Base-by-base conservation (phyloP, 2,113 vertebrate species). In the Stictonetta naevosa region DNA sequence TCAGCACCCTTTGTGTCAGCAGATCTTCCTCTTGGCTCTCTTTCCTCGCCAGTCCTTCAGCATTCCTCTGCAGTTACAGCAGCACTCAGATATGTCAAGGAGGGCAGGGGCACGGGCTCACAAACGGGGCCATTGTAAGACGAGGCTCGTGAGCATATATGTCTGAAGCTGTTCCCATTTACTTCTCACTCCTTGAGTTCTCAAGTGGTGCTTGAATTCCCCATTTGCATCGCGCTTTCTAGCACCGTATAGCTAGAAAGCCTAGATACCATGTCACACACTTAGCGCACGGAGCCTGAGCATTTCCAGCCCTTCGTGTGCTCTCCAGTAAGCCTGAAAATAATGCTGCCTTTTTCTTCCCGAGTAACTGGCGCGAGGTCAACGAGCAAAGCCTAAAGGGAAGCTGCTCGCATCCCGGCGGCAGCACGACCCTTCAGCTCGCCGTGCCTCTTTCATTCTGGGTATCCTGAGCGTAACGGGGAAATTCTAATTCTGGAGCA, bases 191-290 rank as follows among this genome's bases (percentile, higher is more conserved):
- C 68, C 50, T 31, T 1, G 31, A 46, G 25, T n/a, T 58, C 25
- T 64, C 34, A 50, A 82, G 86, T 42, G 73, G 72, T 59, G 60
- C 81, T 86, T 31, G 3, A 52, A n/a, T n/a, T 13, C 60, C 2
- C 0, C 36, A 29, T 86, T 79, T 44, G 25, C 68, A 28, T 3
- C 29, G n/a, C 21, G 11, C n/a, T 76, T 68, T 17, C 64, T 56
- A 23, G 36, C 50, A 46, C 25, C 25, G 2, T 1, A 25, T 0
- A 25, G 60, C 42, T 18, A 23, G 11, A 19, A 74, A 78, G 55
- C 8, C 66, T 14, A 2, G 29, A 22, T 29, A 13, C 8, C 22
- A 10, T 3, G 0, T 31, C 71, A 23, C 34, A 4, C 28, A 3
- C 31, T 44, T 22, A 3, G 0, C 25, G 16, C 3, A 7, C 4